phyloP scores from a whole-genome alignment of 2,797 vertebrate genomes.

The Parauchenoglanis ngamensis region DNA sequence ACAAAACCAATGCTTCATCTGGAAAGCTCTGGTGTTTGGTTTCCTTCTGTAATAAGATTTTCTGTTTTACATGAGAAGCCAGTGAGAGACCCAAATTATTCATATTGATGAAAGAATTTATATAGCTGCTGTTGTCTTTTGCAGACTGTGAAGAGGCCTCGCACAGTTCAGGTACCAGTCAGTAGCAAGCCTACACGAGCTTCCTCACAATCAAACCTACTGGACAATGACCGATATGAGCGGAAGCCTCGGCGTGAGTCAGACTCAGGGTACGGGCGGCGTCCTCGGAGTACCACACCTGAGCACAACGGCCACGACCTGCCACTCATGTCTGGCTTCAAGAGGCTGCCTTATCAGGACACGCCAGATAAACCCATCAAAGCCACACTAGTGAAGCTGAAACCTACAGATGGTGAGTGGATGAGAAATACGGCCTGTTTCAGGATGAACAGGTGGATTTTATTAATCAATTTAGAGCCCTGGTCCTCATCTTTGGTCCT shows the following conservation, averaged over 20 bases:
- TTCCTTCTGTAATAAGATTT: neutral
- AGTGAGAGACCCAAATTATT: neutral
- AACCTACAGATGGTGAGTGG: slow-evolving; percentile 81
- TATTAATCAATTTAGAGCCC: neutral
- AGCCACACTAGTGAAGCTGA: slow-evolving; percentile 83
- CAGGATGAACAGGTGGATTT: neutral
- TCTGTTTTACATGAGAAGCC: neutral
- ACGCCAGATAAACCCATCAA: slow-evolving; percentile 77
- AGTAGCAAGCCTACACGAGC: slow-evolving; percentile 69
- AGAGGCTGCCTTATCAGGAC: slow-evolving; percentile 79
- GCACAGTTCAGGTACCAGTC: slow-evolving; percentile 81
- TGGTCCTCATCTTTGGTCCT: neutral
- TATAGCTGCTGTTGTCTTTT: neutral
- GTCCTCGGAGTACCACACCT: slow-evolving; percentile 64
- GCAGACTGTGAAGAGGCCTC: slow-evolving; percentile 89
- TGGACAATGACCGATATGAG: slow-evolving; percentile 63
- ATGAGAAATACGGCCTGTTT: neutral
- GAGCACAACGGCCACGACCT: slow-evolving; percentile 71
- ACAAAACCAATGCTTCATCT: neutral
- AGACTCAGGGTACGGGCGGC: slow-evolving; percentile 59
- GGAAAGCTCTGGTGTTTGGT: neutral
- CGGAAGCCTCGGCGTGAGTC: slow-evolving; percentile 66
- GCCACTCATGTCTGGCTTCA: slow-evolving; percentile 85
- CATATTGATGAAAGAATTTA: neutral
- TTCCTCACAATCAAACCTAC: slow-evolving; percentile 74